These are phyloP conservation scores for Diglossa cyanea DNA, from an alignment of 2,797 vertebrate genomes.

Conservation along the genomic window DNA sequence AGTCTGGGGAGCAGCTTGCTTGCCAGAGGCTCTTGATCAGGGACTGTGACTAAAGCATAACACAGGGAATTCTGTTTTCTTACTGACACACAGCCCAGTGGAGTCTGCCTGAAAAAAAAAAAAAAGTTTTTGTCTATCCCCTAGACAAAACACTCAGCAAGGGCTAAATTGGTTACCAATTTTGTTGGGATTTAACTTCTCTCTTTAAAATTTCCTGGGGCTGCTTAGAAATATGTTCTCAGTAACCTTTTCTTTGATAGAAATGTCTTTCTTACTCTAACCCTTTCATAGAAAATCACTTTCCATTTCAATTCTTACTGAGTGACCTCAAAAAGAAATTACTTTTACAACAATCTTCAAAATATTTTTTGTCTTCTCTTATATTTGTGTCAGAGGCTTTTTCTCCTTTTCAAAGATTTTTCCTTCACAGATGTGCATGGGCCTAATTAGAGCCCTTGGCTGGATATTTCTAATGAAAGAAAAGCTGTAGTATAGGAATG, in stretches of 20 bases:
- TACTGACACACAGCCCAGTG: neutral
- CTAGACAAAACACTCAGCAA: slow-evolving; percentile 19
- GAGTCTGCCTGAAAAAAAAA: neutral
- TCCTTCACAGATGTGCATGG: neutral
- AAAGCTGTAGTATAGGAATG: neutral
- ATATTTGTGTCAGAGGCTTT: neutral
- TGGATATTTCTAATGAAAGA: neutral
- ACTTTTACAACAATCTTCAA: neutral
- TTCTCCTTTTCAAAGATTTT: neutral
- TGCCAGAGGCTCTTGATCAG: neutral
- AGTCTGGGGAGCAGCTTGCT: neutral
- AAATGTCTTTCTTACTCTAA: slow-evolving; percentile 21
- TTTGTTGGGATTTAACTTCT: slow-evolving; percentile 11
- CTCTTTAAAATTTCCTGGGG: slow-evolving; percentile 20
- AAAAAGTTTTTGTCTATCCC: neutral
- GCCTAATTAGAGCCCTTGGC: neutral
- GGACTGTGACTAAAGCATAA: neutral
- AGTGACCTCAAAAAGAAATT: neutral
- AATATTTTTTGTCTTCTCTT: neutral
- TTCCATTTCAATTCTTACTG: neutral
- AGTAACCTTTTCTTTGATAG: slow-evolving; percentile 20
- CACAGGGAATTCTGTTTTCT: neutral
- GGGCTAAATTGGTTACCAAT: slow-evolving; percentile 28
- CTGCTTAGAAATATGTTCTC: slow-evolving; percentile 26
- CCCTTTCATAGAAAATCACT: neutral